Percentiles rank a stretch among this genome's conserved stretches.
phyloP scores from a whole-genome alignment of 2,797 vertebrate species.

The Bufotes viridis region DNA sequence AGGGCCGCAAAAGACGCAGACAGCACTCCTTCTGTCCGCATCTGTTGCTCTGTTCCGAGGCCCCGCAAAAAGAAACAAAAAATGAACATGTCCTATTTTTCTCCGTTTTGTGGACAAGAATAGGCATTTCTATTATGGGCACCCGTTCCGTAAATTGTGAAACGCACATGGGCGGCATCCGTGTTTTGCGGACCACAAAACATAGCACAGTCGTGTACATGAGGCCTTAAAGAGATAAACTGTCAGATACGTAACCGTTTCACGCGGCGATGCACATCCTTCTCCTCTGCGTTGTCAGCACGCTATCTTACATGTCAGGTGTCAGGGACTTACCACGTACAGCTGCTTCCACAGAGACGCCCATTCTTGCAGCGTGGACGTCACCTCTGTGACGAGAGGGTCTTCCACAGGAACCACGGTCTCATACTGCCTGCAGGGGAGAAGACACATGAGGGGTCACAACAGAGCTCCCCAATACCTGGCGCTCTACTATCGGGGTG shows the following conservation, averaged over 20 bases:
- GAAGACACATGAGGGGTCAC: background rate
- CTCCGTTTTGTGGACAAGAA: no score
- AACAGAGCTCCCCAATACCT: background rate
- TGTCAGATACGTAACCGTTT: background rate
- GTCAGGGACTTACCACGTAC: constrained; percentile 87
- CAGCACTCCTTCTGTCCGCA: no score
- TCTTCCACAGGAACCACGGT: constrained; percentile 90
- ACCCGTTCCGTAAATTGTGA: no score
- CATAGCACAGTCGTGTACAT: no score
- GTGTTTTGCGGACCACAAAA: no score
- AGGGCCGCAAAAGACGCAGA: no score
- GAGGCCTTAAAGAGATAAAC: constrained; percentile 10
- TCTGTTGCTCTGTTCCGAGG: no score
- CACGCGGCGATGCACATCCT: background rate
- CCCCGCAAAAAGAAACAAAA: no score
- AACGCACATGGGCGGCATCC: no score
- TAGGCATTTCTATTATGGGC: no score
- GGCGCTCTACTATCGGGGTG: background rate
- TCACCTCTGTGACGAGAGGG: constrained; percentile 90
- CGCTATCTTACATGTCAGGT: background rate
- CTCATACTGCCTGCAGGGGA: constrained; percentile 86
- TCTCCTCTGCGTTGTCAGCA: background rate
- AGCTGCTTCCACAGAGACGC: constrained; percentile 93
- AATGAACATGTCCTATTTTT: no score
- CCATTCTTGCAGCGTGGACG: constrained; percentile 93